Base-by-base conservation (phyloP, 2,888 invertebrate genomes). In the Erebia epiphron region DNA sequence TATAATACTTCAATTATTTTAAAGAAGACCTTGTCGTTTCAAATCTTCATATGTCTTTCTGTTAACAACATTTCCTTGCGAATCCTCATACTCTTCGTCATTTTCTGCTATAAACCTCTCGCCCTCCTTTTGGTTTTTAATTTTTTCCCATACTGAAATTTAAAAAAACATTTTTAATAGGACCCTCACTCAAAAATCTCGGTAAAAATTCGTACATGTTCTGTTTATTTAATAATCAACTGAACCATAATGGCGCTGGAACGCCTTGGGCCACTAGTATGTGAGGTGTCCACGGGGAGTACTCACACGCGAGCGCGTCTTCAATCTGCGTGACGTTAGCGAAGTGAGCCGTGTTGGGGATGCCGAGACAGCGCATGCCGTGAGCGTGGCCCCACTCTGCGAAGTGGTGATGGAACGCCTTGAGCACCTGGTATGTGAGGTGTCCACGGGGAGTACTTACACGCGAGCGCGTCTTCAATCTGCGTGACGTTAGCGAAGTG, bases 71-170 rank as follows among this genome's bases (percentile, higher is more conserved):
- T 99, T 99, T 14, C 99, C 99, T 79, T 96, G 95, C 0, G 99
- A 98, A 94, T 99, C 99, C 92, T 99, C 99, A 90, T 97, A 99
- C 84, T 99, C 99, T 90, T 99, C 99, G 90, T 99, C 98, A 78
- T 97, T 97, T 86, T 99, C 99, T 0, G 99, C 98, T 79, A 98
- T 98, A 97, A 98, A 99, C 75, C 99, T 95, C 90, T 99, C 99
- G 63, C 96, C 96, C 83, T 99, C 98, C 84, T 99, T 99, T 82
- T 98, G 98, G 10, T 96, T 95, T 87, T 99, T 99, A 16, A 99
- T 94, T 90, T 99, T 99, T 83, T 99, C 98, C 99, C 99, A 99
- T 75, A 99, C 97, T 97, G 87, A 75, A 94, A 95, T 9, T 26
- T 21, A 58, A 41, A 26, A 41, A 65, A 61, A 13, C 26, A 41